These are phyloP conservation scores for Varecia variegata DNA, from an alignment of 2,797 vertebrate genomes.

Conservation along the genomic window DNA sequence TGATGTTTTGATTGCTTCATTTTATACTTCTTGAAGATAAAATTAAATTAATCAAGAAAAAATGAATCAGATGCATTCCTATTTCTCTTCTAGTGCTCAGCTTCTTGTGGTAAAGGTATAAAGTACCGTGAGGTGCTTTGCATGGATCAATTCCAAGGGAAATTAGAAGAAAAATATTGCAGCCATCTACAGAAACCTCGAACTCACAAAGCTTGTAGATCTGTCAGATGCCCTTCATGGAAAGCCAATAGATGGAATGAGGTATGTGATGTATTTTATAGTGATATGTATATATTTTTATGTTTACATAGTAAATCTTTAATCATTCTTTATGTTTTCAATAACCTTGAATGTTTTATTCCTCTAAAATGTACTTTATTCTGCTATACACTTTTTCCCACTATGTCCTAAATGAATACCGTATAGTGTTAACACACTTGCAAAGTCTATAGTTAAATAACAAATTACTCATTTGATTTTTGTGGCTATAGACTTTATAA, in stretches of 20 bases:
- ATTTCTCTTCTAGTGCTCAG: conserved; percentile 90
- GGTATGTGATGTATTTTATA: conserved; percentile 84
- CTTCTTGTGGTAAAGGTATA: conserved; percentile 93
- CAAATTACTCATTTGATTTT: neutral
- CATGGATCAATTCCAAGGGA: conserved; percentile 85
- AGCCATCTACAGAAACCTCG: conserved; percentile 88
- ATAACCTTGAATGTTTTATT: neutral
- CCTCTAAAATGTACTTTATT: conserved; percentile 13
- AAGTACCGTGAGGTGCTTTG: conserved; percentile 92
- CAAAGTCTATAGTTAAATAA: conserved; percentile 7
- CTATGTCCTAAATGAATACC: neutral
- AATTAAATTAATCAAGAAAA: neutral
- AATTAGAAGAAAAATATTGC: conserved; percentile 88
- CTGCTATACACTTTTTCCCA: neutral
- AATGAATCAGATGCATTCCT: neutral
- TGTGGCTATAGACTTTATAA: neutral
- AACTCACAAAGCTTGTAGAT: conserved; percentile 89
- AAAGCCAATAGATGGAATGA: conserved; percentile 92
- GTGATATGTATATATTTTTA: neutral
- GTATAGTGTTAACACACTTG: neutral
- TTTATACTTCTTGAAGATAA: neutral
- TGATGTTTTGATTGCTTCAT: neutral
- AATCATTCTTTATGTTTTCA: neutral
- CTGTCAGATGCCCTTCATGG: conserved; percentile 92
- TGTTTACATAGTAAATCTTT: neutral